Base-by-base conservation (phyloP, 1,140 invertebrate genomes). In the Pseudomyrmex dendroicus region DNA sequence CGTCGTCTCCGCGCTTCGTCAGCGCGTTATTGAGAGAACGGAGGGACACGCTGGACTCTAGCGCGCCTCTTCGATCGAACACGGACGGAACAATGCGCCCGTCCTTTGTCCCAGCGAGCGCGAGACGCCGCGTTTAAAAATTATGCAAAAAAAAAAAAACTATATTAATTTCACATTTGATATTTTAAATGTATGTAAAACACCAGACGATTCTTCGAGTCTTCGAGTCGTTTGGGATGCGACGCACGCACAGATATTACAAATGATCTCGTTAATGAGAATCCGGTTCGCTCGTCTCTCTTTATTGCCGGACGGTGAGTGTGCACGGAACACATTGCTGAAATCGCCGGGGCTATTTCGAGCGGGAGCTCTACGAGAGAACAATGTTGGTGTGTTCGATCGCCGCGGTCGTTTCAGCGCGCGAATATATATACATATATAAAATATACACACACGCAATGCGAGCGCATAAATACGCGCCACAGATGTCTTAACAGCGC, bases 51-150 rank as follows among this genome's bases (percentile, higher is more conserved):
- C 70, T 67, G 76, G 70, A 80, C 59, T 80, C 76, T 2, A 22
- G 76, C 76, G 76, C 76, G n/a, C 66, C 48, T 70, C 59, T 80
- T 80, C 64, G 64, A 80, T 10, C 76, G 20, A 59, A 70, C 59
- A 70, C 64, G 64, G 64, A 12, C 66, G 17, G 57, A 63, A 76
- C 70, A 72, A 82, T 56, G 59, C 70, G 17, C 12, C 5, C 44
- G 44, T 70, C n/a, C 52, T 59, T 44, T 74, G 25, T 48, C 46
- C 15, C 44, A 35, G 35, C 5, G 35, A 35, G 35, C 25, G 25
- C 25, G 25, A 35, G 35, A 35, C 35, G 3, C 3, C 3, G 4
- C 25, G 35, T 35, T 35, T 5, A 35, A 35, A 35, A 35, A 25
- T 3, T 1, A 25, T 4, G 35, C 35, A 35, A 35, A 35, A 35